Evolutionary conservation across 2,888 invertebrate genomes (phyloP), one percentile per base, ranked within the genome.

Genomic region (Gandaritis pyraliata): DNA sequence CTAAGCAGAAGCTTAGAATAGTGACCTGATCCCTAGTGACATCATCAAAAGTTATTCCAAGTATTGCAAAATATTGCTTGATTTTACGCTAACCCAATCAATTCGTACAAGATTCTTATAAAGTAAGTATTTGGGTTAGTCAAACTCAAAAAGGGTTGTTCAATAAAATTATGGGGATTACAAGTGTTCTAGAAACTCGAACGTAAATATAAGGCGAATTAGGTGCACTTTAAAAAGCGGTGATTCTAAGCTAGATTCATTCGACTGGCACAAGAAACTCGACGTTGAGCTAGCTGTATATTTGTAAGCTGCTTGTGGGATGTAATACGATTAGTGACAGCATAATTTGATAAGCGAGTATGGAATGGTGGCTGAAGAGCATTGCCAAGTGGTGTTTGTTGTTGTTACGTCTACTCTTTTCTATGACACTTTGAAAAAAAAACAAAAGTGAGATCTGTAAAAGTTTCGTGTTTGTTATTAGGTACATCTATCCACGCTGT

Each of bases 251-350:
- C 15, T 7, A n/a, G 38, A 15, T 41, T 41, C 1, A 15, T 7
- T 13, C 15, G 6, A 15, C n/a, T 15, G 7, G 7, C 13, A 16
- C 43, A 15, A 43, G 8, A 11, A 11, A 16, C 43, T 16, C 2
- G n/a, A n/a, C 12, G 12, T 43, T 33, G 48, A 41, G 13, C 29
- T 13, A 57, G 56, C 56, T 43, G 30, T 54, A n/a, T 30, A 7
- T 11, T 15, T 5, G 15, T 43, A 11, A 11, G 18, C 64, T 64
- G 46, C 7, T 12, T 12, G 53, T 64, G 68, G 69, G 71, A 69
- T 72, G 70, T 85, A 82, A 85, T 83, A 69, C 80, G 85, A 85
- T 85, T 85, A 85, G 75, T 61, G 61, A 71, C 74, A 45, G 78
- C 81, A 72, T 81, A 79, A 79, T 81, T 77, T 77, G 78, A 72